Conservation (phyloP, 2,888 invertebrate genomes). For the Metellina segmentata region DNA sequence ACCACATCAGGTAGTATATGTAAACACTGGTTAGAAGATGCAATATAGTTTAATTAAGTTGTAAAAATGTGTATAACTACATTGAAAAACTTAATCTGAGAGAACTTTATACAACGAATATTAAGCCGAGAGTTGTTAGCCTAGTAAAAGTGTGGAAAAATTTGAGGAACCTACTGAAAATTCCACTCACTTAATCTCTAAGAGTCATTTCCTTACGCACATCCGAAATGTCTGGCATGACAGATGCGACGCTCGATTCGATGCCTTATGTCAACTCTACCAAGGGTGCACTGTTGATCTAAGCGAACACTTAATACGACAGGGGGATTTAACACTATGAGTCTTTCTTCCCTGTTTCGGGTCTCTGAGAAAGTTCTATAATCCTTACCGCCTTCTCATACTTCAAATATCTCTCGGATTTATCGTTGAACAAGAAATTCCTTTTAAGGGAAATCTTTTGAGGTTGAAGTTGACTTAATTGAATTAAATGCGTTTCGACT, state of each 20-base stretch:
- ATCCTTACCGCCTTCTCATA: neutral
- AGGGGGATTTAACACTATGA: neutral
- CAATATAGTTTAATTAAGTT: too few species aligned
- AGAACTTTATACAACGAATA: neutral
- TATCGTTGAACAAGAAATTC: constrained; percentile 15
- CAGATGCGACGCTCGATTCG: neutral
- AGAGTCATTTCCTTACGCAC: neutral
- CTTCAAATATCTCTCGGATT: neutral
- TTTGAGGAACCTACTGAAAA: neutral
- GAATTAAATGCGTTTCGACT: neutral
- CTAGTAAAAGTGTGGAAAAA: neutral
- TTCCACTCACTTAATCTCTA: neutral
- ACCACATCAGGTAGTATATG: too few species aligned
- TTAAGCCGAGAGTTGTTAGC: too few species aligned
- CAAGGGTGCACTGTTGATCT: constrained; percentile 8
- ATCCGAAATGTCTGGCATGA: neutral
- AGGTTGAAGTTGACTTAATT: neutral
- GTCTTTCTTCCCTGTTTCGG: neutral
- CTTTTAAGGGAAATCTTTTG: constrained; percentile 6
- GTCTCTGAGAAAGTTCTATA: neutral
- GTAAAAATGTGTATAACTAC: too few species aligned
- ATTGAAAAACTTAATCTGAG: neutral
- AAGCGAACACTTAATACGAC: neutral
- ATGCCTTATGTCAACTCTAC: neutral
- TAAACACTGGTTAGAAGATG: too few species aligned